Base-by-base conservation (phyloP, 2,888 invertebrate species). In the Therioaphis trifolii region DNA sequence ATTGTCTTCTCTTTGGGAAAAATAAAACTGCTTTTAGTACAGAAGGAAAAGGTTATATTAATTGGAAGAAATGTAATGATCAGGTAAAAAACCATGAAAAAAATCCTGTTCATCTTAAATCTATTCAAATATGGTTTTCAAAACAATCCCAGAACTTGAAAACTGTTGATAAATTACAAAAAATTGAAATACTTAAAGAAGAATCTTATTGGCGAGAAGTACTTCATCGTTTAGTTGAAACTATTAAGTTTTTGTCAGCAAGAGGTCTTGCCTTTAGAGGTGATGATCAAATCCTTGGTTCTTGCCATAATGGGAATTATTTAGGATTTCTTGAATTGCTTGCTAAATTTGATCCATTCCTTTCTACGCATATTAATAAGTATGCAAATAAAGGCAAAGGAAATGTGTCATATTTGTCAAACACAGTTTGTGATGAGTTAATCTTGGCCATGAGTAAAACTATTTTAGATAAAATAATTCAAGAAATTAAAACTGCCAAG, bases 261-360 rank as follows among this genome's bases (percentile, higher is more conserved):
- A 78, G 76, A 76, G 84, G 84, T n/a, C 61, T 85, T 69, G 84
- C 84, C 77, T 84, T 85, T 84, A 68, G 84, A 69, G 84, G 84
- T 29, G 40, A 52, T 58, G 74, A 52, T 61, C 71, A 84, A 75
- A 82, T 52, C 71, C 61, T 85, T 7, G 76, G 84, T 21, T 71
- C 77, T 63, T 77, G 82, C 2, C 66, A 72, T n/a, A 85, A 84
- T 79, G 84, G 77, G 75, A 85, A 74, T 71, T 85, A 69, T 85
- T 49, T 85, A 61, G 84, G 85, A 15, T 66, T 84, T 52, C 29
- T 85, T 27, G 84, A 85, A 75, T 79, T 85, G 29, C 74, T 85
- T 35, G 66, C 77, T 68, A 68, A 85, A 61, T 86, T 85, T 84
- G 85, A 85, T 74, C 84, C 85, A 76, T 40, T 86, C 27, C 61